Evolutionary conservation across 2,113 vertebrate species (phyloP).

Genomic region (Malurus melanocephalus): DNA sequence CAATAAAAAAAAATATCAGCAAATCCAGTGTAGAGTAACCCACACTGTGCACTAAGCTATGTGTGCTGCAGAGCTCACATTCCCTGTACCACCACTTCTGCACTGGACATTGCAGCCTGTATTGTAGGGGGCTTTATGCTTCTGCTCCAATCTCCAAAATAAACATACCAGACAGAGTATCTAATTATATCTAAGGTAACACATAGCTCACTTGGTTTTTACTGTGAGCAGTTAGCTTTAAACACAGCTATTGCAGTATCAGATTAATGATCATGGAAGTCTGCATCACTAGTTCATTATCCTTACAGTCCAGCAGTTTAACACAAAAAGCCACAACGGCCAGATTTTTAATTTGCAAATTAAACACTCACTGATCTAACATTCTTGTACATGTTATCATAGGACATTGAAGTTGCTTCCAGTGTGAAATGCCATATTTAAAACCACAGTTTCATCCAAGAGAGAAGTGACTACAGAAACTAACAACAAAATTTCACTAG

Average conservation of each 20-base stretch:
- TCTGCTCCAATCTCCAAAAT: not conserved
- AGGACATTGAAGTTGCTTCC: constrained; percentile 1
- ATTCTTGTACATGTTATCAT: constrained; percentile 28
- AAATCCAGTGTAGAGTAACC: not conserved
- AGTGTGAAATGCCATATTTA: constrained; percentile 1
- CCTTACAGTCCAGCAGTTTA: constrained; percentile 9
- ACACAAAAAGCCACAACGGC: constrained; percentile 19
- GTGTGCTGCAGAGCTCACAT: not conserved
- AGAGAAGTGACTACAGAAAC: not conserved
- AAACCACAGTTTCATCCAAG: not conserved
- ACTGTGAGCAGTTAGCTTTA: constrained; percentile 6
- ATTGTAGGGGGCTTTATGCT: not conserved
- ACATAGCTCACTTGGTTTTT: not conserved
- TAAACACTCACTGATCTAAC: constrained; percentile 37
- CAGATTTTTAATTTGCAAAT: constrained; percentile 29
- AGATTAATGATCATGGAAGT: constrained; percentile 18
- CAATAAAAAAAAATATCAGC: not conserved
- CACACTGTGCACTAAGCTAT: not conserved
- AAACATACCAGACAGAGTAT: not conserved
- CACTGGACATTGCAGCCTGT: not conserved
- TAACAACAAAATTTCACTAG: not conserved
- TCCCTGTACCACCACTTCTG: not conserved
- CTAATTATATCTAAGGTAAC: constrained; percentile 34
- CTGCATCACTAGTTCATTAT: constrained; percentile 2
- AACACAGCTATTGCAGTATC: not conserved